phyloP scores from a whole-genome alignment of 2,888 invertebrate species.

The Dasysyrphus albostriatus region DNA sequence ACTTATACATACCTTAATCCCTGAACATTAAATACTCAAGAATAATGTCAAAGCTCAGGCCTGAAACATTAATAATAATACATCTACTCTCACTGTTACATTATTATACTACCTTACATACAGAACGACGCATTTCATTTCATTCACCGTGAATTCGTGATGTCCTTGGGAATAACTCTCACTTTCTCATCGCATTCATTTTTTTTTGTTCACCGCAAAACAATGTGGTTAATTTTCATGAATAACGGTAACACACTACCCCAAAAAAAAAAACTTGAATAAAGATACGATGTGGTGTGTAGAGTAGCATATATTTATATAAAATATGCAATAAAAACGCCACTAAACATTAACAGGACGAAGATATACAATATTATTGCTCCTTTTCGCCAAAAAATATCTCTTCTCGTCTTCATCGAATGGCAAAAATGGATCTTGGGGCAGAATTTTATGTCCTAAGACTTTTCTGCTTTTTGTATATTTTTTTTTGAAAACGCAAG shows the following conservation, averaged over 20 bases:
- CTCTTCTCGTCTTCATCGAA: not conserved
- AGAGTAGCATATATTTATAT: conserved; percentile 33
- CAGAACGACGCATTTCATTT: conserved; percentile 15
- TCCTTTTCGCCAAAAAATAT: conserved; percentile 4
- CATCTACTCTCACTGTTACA: conserved; percentile 3
- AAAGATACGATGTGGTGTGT: not conserved
- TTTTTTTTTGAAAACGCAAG: conserved; percentile 39
- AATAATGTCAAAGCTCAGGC: conserved; percentile 46
- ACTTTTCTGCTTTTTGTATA: not conserved
- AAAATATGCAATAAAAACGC: conserved; percentile 71
- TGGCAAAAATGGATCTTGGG: conserved; percentile 14
- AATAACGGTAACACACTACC: conserved; percentile 34
- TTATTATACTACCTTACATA: not conserved
- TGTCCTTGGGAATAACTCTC: conserved; percentile 34
- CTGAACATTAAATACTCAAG: conserved; percentile 37
- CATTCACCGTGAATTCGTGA: conserved; percentile 36
- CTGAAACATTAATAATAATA: conserved; percentile 37
- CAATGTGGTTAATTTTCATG: conserved; percentile 47
- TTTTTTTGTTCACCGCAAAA: conserved; percentile 25
- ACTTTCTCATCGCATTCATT: conserved; percentile 3
- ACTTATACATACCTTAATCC: conserved; percentile 20
- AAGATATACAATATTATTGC: conserved; percentile 40
- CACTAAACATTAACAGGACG: conserved; percentile 60
- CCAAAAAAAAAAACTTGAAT: not conserved
- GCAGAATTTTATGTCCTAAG: conserved; percentile 53